Base-by-base conservation (phyloP, 37 sponge, comb jelly and placozoan genomes). In the Dysidea cf. avara region DNA sequence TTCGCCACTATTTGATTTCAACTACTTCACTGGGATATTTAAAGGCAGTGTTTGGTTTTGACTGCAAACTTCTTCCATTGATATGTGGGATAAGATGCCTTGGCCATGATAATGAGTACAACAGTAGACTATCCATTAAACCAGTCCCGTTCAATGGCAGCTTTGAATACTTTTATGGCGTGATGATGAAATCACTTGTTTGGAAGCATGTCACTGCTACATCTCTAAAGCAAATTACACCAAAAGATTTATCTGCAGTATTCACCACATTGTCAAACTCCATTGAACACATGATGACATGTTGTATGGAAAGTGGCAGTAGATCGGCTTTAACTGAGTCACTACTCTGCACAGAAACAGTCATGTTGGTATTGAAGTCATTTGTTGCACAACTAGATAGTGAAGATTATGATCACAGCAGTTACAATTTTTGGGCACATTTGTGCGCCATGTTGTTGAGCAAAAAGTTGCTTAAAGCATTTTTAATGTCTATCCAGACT, bases 81-180 rank as follows among this genome's bases (percentile, higher is more conserved):
- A 13, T 81, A 11, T 66, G 39, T 72, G 82, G 74, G 0, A 54
- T 73, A 4, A 73, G 68, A 6, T 72, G 75, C 47, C 7, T 73
- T 38, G 71, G 68, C 9, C 67, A 72, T 35, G 82, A 81, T 34
- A 1, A 13, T 43, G 43, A 21, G 16, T 52, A 59, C 28, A 2
- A 18, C 9, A 59, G 30, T 14, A 1, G 7, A 21, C 2, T 73
- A 14, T 31, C 51, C 2, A 18, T 25, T 9, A 39, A 43, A 35
- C 74, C 74, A 6, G 6, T 22, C 30, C 49, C 74, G 0, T 31
- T 28, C 2, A 48, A 0, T 1, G 54, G 36, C 3, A 13, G 34
- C 2, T 17, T 28, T 32, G 17, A 22, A 14, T 3, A 3, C 38
- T 20, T 3, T 14, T 31, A 37, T 40, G 2, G 48, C 26, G 40